phyloP scores from a whole-genome alignment of 2,797 vertebrate species.

The Melanotaenia boesemani region DNA sequence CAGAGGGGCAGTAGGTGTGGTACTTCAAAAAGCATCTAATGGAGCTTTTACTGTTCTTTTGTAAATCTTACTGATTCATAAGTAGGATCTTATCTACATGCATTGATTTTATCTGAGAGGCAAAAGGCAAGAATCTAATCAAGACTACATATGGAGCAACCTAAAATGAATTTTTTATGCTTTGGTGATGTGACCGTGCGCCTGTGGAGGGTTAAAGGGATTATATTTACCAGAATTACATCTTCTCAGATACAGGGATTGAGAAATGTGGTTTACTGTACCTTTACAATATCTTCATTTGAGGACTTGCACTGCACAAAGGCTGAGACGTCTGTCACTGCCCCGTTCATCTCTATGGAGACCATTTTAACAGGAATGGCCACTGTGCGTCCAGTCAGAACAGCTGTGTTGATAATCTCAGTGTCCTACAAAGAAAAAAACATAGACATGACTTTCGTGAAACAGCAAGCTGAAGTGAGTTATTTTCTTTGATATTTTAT shows the following conservation, averaged over 20 bases:
- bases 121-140: slow-evolving; percentile 53
- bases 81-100: slow-evolving; percentile 41
- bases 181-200: slow-evolving; percentile 46
- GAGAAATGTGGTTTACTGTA: slow-evolving; percentile 64
- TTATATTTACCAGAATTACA: slow-evolving; percentile 47
- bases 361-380: slow-evolving; percentile 98
- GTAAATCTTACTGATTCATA: slow-evolving; percentile 42
- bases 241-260: slow-evolving; percentile 28
- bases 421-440: slow-evolving; percentile 86
- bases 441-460: slow-evolving; percentile 22
- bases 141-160: slow-evolving; percentile 29
- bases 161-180: slow-evolving; percentile 59
- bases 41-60: slow-evolving; percentile 43
- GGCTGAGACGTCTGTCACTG: slow-evolving; percentile 89
- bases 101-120: slow-evolving; percentile 58
- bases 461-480: slow-evolving; percentile 22
- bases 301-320: slow-evolving; percentile 93
- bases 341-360: slow-evolving; percentile 93
- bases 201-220: slow-evolving; percentile 41
- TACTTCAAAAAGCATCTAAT: slow-evolving; percentile 18
- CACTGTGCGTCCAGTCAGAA: slow-evolving; percentile 95
- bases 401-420: slow-evolving; percentile 98
- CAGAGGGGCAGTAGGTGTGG: slow-evolving; percentile 2
- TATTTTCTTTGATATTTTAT: slow-evolving; percentile 46
- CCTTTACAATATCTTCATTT: slow-evolving; percentile 98